phyloP scores from a whole-genome alignment of 2,888 invertebrate species.

The Byasa hedistus region DNA sequence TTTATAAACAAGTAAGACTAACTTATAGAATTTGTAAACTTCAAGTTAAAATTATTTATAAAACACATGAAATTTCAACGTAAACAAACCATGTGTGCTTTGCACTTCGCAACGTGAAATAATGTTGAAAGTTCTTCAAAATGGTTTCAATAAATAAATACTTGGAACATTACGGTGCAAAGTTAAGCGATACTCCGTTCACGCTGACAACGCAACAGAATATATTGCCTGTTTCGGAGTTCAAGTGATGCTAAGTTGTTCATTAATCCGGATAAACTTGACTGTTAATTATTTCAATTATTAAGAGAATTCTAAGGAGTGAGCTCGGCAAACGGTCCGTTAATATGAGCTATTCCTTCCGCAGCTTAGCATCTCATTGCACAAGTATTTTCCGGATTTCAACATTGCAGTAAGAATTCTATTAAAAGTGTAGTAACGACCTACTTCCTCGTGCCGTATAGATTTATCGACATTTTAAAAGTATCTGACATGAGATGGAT shows the following conservation, averaged over 20 bases:
- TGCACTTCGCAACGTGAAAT: slow-evolving; percentile 19
- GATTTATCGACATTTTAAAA: slow-evolving; percentile 27
- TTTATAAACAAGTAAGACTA: background rate
- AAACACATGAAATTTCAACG: slow-evolving; percentile 8
- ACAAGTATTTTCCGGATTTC: slow-evolving; percentile 23
- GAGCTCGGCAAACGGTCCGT: background rate
- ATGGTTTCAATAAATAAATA: slow-evolving; percentile 34
- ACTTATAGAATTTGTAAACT: background rate
- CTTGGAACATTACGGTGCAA: slow-evolving; percentile 31
- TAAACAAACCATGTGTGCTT: slow-evolving; percentile 11
- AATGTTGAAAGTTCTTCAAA: slow-evolving; percentile 30
- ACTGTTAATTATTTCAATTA: slow-evolving; percentile 22
- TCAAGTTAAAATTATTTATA: background rate
- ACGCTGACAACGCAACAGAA: slow-evolving; percentile 32
- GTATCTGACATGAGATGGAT: slow-evolving; percentile 25
- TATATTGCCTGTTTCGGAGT: slow-evolving; percentile 28
- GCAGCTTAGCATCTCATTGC: slow-evolving; percentile 14
- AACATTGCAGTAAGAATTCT: slow-evolving; percentile 24
- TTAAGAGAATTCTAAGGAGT: slow-evolving; percentile 17
- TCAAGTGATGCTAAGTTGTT: slow-evolving; percentile 22
- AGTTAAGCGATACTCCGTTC: slow-evolving; percentile 34
- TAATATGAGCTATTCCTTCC: slow-evolving; percentile 4
- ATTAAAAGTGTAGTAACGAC: slow-evolving; percentile 27
- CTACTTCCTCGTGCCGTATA: slow-evolving; percentile 21
- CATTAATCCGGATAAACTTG: slow-evolving; percentile 26